Conservation (phyloP, 1,140 invertebrate genomes). For the Ptiloglossa arizonensis region DNA sequence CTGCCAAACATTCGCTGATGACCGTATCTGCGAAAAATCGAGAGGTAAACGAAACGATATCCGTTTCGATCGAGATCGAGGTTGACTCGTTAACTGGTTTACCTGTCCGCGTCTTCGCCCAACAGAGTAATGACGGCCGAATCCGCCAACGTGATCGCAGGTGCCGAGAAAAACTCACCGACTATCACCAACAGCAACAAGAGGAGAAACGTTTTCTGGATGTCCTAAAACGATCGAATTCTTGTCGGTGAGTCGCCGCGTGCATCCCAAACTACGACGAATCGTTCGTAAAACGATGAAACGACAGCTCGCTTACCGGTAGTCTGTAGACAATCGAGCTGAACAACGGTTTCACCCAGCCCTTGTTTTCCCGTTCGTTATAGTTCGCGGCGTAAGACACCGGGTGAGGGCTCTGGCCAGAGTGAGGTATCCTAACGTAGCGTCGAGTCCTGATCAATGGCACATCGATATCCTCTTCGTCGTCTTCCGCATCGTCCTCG, state of each 20-base stretch:
- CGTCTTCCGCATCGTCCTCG: conserved; percentile 31
- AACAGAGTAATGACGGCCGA: conserved; percentile 95
- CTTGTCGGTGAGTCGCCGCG: too few relatives aligned
- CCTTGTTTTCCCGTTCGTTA: conserved; percentile 87
- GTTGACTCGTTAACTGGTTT: conserved; percentile 25
- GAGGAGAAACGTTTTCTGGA: conserved; percentile 98
- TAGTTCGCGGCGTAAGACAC: conserved; percentile 93
- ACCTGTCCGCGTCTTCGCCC: conserved; percentile 94
- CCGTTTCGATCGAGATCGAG: too few relatives aligned
- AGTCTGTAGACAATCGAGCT: conserved; percentile 94
- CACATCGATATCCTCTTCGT: conserved; percentile 45
- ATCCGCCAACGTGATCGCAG: conserved; percentile 98
- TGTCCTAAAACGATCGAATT: conserved; percentile 93
- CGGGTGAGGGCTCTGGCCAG: conserved; percentile 88
- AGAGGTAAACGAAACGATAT: background rate
- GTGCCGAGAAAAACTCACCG: conserved; percentile 98
- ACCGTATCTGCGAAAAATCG: conserved; percentile 89
- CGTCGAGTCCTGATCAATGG: conserved; percentile 51
- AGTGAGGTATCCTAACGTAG: conserved; percentile 52
- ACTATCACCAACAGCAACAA: conserved; percentile 95
- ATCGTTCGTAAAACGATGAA: background rate
- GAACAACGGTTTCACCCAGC: conserved; percentile 95
- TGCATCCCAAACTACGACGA: too few relatives aligned
- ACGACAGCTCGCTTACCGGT: conserved; percentile 75
- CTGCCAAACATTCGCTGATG: conserved; percentile 99